Base-by-base conservation (phyloP, 2,113 vertebrate genomes). In the Chloebia gouldiae region DNA sequence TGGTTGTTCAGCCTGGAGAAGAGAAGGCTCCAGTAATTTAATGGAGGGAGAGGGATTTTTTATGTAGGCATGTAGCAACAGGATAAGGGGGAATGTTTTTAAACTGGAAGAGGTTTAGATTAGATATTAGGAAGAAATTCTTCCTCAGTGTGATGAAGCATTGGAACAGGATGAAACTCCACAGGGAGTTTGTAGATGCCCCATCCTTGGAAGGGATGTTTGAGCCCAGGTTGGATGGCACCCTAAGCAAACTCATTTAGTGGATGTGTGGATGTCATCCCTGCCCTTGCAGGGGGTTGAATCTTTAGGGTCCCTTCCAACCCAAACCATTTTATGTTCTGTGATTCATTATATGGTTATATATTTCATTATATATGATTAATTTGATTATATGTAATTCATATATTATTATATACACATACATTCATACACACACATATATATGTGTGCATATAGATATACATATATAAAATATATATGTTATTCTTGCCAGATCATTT, bases 151-250 rank as follows among this genome's bases (percentile, higher is more conserved):
- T 22, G 39, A 69, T 33, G 27, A 77, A 77, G 18, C 27, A 51
- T 13, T 60, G 39, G 45, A 60, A 51, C 14, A 60, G 14, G 27
- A 37, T 31, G 37, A 75, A 75, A 45, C 4, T 24, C 30, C 24
- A 66, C 15, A 37, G 17, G 31, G 5, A 60, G 11, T 39, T 2
- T 44, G 37, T 19, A 42, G 33, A 37, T 68, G 11, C 5, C 27
- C 22, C 14, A 37, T 77, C 12, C 73, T 53, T n/a, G 19, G 11
- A 47, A 69, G 19, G 23, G 39, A 47, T n/a, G 15, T 39, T 70
- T 0, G 0, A 70, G 47, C 3, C 15, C n/a, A 45, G 39, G 15
- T 4, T 78, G 54, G 39, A 61, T 45, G 7, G 33, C 7, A 15
- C 27, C 27, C 39, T 45, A 23, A 51, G 6, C 6, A 78, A 45